Conservation (phyloP, 2,797 vertebrate species). For the Crax fasciolata region DNA sequence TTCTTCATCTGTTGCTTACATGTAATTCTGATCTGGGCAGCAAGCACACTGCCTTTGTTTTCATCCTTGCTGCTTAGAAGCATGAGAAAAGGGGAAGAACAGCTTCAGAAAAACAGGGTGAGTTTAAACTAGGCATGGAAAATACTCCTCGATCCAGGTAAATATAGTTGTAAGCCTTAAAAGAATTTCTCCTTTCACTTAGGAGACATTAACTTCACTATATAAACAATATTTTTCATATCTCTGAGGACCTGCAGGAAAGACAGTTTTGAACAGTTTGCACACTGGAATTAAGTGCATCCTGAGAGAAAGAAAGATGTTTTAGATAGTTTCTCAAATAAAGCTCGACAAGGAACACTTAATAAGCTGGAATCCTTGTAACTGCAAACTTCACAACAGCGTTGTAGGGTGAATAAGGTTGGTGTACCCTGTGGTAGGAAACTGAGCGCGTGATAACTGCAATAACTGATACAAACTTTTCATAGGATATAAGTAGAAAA, state of each 20-base stretch:
- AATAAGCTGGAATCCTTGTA: not conserved
- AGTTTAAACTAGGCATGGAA: not conserved
- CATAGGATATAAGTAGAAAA: not conserved
- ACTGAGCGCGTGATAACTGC: not conserved
- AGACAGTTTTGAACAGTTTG: not conserved
- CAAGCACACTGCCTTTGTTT: not conserved
- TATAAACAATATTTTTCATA: not conserved
- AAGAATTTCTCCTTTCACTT: not conserved
- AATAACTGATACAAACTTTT: not conserved
- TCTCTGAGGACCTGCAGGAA: not conserved
- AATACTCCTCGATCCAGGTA: not conserved
- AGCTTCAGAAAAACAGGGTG: not conserved
- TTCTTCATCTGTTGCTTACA: not conserved
- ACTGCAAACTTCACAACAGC: not conserved
- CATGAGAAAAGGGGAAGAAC: not conserved
- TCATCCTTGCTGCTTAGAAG: not conserved
- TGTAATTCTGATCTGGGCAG: not conserved
- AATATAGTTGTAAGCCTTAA: not conserved
- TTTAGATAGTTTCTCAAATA: not conserved
- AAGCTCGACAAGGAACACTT: not conserved
- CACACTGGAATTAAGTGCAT: not conserved
- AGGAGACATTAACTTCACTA: not conserved
- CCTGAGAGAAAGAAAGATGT: not conserved
- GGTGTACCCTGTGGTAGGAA: not conserved
- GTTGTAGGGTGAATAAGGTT: not conserved